A percentile compares a stretch with the other conserved stretches of the same genome.
phyloP scores from a whole-genome alignment of 2,888 invertebrate genomes.

The Orthosia gothica region DNA sequence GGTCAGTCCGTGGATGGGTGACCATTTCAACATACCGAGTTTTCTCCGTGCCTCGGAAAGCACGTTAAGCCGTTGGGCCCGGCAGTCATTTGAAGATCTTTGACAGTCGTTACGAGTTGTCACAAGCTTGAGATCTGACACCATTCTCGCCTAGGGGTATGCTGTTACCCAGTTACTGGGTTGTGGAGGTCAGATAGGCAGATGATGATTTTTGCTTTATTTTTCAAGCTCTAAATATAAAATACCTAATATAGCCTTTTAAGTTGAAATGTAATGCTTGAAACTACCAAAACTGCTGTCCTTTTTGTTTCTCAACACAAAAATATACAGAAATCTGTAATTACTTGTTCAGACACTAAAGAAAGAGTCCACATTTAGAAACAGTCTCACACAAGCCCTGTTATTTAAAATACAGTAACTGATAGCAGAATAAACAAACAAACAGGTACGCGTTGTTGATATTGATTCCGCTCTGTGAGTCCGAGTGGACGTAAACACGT shows the following conservation, averaged over 20 bases:
- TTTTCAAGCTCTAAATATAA: neutral
- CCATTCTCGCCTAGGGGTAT: no score
- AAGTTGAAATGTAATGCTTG: neutral
- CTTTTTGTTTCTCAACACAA: neutral
- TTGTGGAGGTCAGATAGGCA: no score
- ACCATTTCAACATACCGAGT: no score
- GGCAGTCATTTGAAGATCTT: no score
- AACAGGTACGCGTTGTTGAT: slow-evolving; percentile 46
- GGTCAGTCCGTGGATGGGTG: no score
- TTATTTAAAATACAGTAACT: slow-evolving; percentile 32
- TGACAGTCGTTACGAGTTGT: no score
- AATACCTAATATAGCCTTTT: no score
- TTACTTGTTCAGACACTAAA: neutral
- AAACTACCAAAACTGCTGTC: neutral
- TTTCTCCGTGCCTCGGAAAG: no score
- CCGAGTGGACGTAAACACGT: slow-evolving; percentile 34
- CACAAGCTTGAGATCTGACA: no score
- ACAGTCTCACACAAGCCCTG: slow-evolving; percentile 41
- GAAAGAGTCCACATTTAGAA: slow-evolving; percentile 17
- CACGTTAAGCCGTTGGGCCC: no score
- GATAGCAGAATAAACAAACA: slow-evolving; percentile 50
- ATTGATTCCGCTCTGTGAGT: slow-evolving; percentile 41
- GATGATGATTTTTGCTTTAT: no score
- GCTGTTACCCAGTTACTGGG: no score
- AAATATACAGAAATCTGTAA: neutral